Base-by-base conservation (phyloP, 2,888 invertebrate species). In the Troilus luridus region DNA sequence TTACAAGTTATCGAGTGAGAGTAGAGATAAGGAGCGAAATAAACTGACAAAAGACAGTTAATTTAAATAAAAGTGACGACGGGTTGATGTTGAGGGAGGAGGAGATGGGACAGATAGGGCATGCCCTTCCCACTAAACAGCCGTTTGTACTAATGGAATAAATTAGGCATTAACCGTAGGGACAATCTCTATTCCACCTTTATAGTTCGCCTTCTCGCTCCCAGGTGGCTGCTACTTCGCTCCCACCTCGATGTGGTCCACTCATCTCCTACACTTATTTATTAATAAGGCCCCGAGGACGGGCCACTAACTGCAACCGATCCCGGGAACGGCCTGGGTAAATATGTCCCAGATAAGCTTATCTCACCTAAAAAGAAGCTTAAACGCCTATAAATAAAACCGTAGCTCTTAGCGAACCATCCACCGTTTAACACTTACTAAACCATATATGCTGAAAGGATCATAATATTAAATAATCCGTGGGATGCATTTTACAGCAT, bases 81-180 rank as follows among this genome's bases (percentile, higher is more conserved):
- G 54, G 81, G 41, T 41, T 81, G 81, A 81, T 81, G 81, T 81
- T 81, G 19, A 54, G 81, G 8, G 19, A 21, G 14, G 54, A 21
- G 10, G 54, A 54, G 81, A 81, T 81, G 81, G 19, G 14, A 6
- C 21, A 41, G 81, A 81, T 81, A 81, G 81, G 81, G 81, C 81
- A 81, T 56, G 54, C 81, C 81, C 81, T 56, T 81, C 81, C 81
- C 81, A 81, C 81, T 81, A 81, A 81, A 81, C 54, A 59, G 90
- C 88, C 90, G 90, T 67, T 88, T 72, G 88, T 85, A 81, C 88
- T 91, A 91, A 91, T 91, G 91, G 91, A 91, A 91, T 91, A 91
- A 91, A 91, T 91, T 91, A 91, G 91, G 91, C 91, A 91, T 91
- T 91, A 81, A 54, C 81, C 62, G 10, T 1, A 19, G 62, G 27